phyloP scores from a whole-genome alignment of 1,140 invertebrate genomes.

The Pachyrhynchus sulphureomaculatus region DNA sequence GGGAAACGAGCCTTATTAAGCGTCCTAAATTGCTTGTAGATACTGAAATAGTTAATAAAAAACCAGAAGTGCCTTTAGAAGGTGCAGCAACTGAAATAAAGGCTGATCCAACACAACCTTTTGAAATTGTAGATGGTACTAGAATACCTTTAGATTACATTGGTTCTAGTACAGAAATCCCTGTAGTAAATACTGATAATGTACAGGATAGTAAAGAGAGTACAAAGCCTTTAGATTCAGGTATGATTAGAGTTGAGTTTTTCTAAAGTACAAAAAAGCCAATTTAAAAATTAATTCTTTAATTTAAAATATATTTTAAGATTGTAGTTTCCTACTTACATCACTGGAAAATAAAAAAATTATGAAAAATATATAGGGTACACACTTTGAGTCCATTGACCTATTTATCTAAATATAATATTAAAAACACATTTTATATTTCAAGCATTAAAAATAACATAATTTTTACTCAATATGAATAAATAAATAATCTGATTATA shows the following conservation, averaged over 20 bases:
- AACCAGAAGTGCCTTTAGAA: conserved; percentile 34
- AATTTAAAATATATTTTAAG: no score
- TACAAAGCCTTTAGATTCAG: not conserved
- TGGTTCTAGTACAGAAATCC: not conserved
- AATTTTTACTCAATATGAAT: no score
- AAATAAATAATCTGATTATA: no score
- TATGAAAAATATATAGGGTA: no score
- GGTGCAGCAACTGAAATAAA: conserved; percentile 26
- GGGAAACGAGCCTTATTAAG: conserved; percentile 55
- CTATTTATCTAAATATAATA: no score
- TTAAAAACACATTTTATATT: no score
- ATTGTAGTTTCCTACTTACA: no score
- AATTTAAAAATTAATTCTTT: no score
- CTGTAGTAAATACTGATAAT: conserved; percentile 11
- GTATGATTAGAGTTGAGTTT: conserved; percentile 11
- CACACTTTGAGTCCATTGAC: no score
- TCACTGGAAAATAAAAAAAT: no score
- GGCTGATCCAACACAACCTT: conserved; percentile 44
- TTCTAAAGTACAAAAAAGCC: not conserved
- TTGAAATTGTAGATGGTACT: conserved; percentile 55
- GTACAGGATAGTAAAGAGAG: not conserved
- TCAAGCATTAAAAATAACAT: no score
- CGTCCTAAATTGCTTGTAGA: conserved; percentile 52
- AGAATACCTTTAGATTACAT: conserved; percentile 46
- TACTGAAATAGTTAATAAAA: conserved; percentile 48